Conservation (phyloP, 2,797 vertebrate genomes). For the Atherinosoma microstoma region DNA sequence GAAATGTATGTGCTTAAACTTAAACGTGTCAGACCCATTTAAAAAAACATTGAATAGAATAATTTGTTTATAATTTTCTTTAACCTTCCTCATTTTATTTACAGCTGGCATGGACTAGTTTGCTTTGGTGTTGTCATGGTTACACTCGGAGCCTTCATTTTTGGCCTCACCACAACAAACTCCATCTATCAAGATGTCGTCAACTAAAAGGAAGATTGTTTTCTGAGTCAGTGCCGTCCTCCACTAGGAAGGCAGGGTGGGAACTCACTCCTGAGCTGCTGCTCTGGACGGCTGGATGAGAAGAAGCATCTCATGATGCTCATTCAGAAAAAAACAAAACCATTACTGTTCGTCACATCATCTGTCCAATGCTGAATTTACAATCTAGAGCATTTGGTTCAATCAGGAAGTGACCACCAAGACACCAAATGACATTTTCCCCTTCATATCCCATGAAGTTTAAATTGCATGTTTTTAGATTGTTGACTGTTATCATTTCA, state of each 20-base stretch:
- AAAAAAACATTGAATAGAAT: no score
- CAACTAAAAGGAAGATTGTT: slow-evolving; percentile 46
- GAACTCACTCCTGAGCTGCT: slow-evolving; percentile 44
- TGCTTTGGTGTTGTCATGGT: slow-evolving; percentile 90
- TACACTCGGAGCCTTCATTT: slow-evolving; percentile 92
- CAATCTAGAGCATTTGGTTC: slow-evolving; percentile 12
- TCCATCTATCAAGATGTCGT: slow-evolving; percentile 87
- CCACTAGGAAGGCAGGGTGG: not conserved
- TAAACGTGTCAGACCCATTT: no score
- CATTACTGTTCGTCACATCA: slow-evolving; percentile 11
- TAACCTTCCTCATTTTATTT: not conserved
- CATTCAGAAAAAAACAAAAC: slow-evolving; percentile 16
- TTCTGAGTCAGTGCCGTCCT: not conserved
- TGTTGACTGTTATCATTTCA: slow-evolving; percentile 16
- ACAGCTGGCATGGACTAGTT: slow-evolving; percentile 90
- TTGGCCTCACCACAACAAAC: slow-evolving; percentile 95
- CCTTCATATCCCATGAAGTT: slow-evolving; percentile 41
- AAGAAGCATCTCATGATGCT: slow-evolving; percentile 35
- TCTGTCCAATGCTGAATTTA: slow-evolving; percentile 22
- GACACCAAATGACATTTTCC: slow-evolving; percentile 29
- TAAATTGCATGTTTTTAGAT: slow-evolving; percentile 47
- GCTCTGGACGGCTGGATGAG: slow-evolving; percentile 35
- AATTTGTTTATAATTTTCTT: not conserved
- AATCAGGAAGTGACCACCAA: slow-evolving; percentile 4
- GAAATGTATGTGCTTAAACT: no score